phyloP scores from a whole-genome alignment of 2,888 invertebrate genomes.

The Argyresthia albistria region DNA sequence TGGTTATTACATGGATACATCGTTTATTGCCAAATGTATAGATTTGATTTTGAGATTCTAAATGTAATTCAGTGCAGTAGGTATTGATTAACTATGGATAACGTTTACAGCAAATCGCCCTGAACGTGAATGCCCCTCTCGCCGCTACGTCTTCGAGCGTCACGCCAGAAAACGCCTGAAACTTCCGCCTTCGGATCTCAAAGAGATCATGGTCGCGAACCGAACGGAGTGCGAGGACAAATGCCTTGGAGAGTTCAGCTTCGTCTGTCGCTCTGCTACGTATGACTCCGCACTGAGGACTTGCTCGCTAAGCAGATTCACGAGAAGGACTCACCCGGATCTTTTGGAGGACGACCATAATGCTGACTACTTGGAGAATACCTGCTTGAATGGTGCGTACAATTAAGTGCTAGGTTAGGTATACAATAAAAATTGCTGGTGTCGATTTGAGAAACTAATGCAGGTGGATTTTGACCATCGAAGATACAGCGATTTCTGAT shows the following conservation, averaged over 20 bases:
- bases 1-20: too few relatives aligned
- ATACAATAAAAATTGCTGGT: too few relatives aligned
- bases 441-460: too few relatives aligned
- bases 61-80: too few relatives aligned
- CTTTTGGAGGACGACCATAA: constrained; percentile 88
- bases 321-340: constrained; percentile 88
- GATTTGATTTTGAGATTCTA: too few relatives aligned
- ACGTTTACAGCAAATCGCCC: constrained; percentile 77
- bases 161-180: constrained; percentile 89
- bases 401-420: neutral
- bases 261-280: constrained; percentile 90
- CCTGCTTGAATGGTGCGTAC: constrained; percentile 84
- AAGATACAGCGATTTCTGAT: too few relatives aligned
- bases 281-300: constrained; percentile 84
- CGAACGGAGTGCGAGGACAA: constrained; percentile 92
- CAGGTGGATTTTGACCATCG: too few relatives aligned
- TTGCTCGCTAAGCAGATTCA: constrained; percentile 86
- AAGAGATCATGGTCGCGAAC: constrained; percentile 88
- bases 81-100: neutral
- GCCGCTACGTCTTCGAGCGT: constrained; percentile 90
- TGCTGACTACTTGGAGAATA: constrained; percentile 92
- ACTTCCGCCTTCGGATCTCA: constrained; percentile 84
- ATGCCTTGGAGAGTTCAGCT: constrained; percentile 90
- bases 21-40: too few relatives aligned
- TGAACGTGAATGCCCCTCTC: constrained; percentile 90